Evolutionary conservation across 1,140 invertebrate genomes (phyloP).

Genomic region (Monochamus saltuarius): DNA sequence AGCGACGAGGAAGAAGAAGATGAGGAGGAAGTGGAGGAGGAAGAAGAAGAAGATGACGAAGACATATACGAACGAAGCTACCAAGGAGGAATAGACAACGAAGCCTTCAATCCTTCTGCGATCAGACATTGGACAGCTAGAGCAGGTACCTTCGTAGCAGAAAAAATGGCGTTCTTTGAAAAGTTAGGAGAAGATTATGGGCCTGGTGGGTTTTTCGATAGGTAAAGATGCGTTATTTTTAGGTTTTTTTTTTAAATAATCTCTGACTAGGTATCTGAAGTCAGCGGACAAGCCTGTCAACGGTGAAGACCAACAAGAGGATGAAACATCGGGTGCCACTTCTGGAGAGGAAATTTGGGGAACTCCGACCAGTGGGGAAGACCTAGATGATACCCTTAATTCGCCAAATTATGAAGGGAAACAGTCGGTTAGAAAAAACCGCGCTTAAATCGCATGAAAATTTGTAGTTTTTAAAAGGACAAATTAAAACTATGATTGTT

Average conservation of each 20-base stretch:
- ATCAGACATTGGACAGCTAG: constrained; percentile 70
- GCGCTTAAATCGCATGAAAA: background rate
- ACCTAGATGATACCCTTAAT: constrained; percentile 67
- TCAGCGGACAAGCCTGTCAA: constrained; percentile 53
- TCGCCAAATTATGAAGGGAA: constrained; percentile 67
- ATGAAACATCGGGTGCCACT: constrained; percentile 72
- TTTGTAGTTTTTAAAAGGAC: background rate
- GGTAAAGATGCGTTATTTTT: constrained; percentile 47
- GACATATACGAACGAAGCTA: too few species aligned
- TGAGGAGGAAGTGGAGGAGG: constrained; percentile 54
- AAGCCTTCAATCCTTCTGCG: constrained; percentile 48
- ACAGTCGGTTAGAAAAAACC: constrained; percentile 57
- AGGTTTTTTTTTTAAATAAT: constrained; percentile 10
- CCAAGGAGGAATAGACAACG: constrained; percentile 47
- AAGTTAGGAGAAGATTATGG: constrained; percentile 61
- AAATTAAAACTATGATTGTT: too few species aligned
- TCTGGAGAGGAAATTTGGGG: constrained; percentile 85
- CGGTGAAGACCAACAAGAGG: constrained; percentile 59
- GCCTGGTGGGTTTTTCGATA: constrained; percentile 60
- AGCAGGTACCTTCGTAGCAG: constrained; percentile 75
- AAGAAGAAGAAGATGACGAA: constrained; percentile 55
- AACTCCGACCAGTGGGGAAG: constrained; percentile 78
- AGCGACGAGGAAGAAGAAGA: constrained; percentile 31
- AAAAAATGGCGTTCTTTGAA: constrained; percentile 75
- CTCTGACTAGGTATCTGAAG: constrained; percentile 47